Evolutionary conservation across 2,888 invertebrate genomes (phyloP), one percentile per base, ranked within the genome.

Genomic region (Strigamia transsilvanica): DNA sequence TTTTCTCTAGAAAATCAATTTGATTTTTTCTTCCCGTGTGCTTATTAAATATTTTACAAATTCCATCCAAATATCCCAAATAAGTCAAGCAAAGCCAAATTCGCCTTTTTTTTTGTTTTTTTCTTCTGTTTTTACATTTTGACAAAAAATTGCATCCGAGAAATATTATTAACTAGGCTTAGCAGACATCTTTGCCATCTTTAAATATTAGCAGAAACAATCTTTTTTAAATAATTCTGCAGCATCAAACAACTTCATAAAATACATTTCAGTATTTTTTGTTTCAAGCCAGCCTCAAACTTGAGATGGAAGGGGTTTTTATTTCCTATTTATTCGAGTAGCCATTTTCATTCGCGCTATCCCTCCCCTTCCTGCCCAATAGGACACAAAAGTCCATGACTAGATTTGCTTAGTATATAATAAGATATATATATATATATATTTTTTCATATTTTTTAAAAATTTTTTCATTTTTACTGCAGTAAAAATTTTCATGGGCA

Each of bases 391-490:
- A 34, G 42, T 79, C 42, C 38, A 79, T 42, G 42, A 79, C 79
- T 79, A 42, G 41, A 79, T 42, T 79, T 79, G 79, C 41, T 42
- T 79, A 79, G 79, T 82, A 42, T 56, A 81, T 80, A 82, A 73
- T 73, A 73, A 73, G 38, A 82, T 82, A 82, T 82, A 56, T 61
- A 82, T 82, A 73, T 82, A 82, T 80, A 82, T 79, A 42, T 79
- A 79, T 80, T 51, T 41, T 46, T 41, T 46, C 42, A 80, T 41
- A 78, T 82, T 78, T 82, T 82, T 78, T 79, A 82, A 79, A 78
- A 73, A 27, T 73, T 73, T 73, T 73, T 23, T 73, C 73, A 73
- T 73, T 73, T 73, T 73, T 73, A 73, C 73, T 73, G 73, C 73
- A 32, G 73, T 73, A 73, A 73, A 73, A 73, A 73, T 73, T 73